Evolutionary conservation across 2,797 vertebrate genomes (phyloP), one percentile per base, ranked within the genome.

Genomic region (Eleutherodactylus coqui): DNA sequence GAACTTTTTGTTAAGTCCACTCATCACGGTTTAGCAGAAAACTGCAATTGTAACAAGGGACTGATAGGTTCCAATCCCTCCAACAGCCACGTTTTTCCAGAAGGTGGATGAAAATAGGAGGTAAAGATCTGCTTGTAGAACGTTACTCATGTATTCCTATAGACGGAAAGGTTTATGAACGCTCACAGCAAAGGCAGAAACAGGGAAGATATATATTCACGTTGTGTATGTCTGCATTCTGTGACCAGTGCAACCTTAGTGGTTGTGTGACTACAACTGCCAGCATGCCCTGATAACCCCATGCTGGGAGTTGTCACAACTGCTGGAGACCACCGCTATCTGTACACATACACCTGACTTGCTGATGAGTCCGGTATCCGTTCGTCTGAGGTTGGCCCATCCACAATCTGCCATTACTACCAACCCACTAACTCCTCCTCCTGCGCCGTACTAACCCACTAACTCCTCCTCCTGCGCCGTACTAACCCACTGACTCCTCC

Each of bases 331-430:
- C 5, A 27, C 24, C 4, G 36, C 32, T 53, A 13, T 55, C 13
- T 53, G 34, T 55, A 27, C 8, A 21, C 36, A 3, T 62, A 13
- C 49, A 13, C 80, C 80, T 53, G 49, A 82, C 67, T 82, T 82
- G 49, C 80, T 82, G 67, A 73, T 5, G 32, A 62, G 62, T 81
- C 43, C 13, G 14, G 79, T 69, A 69, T 53, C 16, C 36, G 72
- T 32, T 13, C n/a, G 17, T 17, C 32, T 32, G 17, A 29, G 1
- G 64, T 41, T 78, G 58, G 34, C 17, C 19, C 58, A 47, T 29
- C 78, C 60, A 7, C 60, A 81, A 34, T 36, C 32, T 27, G 13
- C 24, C 3, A 27, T 36, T 32, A 69, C 29, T 70, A 70, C 79
- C 70, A 81, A 82, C 62, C 45, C 32, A 27, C 64, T 72, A 55